Percentiles rank a stretch among this genome's conserved stretches.
phyloP scores from a whole-genome alignment of 1,140 invertebrate genomes.

The Monomorium pharaonis region DNA sequence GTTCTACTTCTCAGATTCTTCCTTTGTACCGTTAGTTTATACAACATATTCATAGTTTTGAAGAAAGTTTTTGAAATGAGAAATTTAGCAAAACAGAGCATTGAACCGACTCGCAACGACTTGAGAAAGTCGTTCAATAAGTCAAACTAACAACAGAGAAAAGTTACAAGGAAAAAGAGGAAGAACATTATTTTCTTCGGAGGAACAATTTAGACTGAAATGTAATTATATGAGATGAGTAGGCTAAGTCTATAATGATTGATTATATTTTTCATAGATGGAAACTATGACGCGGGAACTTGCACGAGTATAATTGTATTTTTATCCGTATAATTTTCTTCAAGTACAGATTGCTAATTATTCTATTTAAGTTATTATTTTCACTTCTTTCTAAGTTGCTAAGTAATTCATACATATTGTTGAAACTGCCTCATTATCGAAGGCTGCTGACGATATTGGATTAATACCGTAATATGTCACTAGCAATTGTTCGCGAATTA shows the following conservation, averaged over 20 bases:
- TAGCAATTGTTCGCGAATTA: not conserved
- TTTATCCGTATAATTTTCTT: no score
- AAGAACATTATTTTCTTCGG: constrained; percentile 22
- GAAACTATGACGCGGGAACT: not conserved
- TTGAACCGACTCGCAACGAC: constrained; percentile 8
- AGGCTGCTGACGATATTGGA: not conserved
- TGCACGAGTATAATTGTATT: not conserved
- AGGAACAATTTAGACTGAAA: constrained; percentile 57
- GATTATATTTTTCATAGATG: constrained; percentile 49
- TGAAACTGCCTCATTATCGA: not conserved
- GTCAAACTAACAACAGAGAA: not conserved
- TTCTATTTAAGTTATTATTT: no score
- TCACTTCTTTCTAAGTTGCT: not conserved
- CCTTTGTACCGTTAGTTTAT: not conserved
- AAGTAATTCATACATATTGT: constrained; percentile 3
- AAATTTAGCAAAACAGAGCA: constrained; percentile 12
- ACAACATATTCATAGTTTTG: not conserved
- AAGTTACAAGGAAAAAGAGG: not conserved
- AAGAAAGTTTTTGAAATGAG: not conserved
- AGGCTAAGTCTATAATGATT: constrained; percentile 30
- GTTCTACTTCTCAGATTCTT: not conserved
- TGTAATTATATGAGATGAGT: constrained; percentile 41
- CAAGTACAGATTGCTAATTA: no score
- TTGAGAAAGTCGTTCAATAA: not conserved
- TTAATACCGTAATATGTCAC: not conserved